Conservation (phyloP, 2,888 invertebrate species). For the Dynastes tityus region DNA sequence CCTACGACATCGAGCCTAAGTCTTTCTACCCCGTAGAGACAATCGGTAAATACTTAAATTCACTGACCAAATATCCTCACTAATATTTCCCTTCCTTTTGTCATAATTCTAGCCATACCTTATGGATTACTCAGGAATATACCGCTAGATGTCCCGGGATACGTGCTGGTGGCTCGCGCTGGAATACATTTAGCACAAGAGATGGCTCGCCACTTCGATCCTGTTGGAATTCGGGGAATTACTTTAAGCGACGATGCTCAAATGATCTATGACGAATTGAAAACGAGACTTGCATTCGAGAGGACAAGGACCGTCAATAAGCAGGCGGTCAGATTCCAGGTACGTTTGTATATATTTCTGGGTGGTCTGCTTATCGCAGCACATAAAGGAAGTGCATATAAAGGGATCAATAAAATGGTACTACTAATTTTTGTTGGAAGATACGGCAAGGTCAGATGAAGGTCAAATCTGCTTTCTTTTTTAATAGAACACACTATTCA, state of each 20-base stretch:
- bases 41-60: constrained; percentile 55
- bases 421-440: no score
- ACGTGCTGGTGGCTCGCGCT: constrained; percentile 58
- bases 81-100: not conserved
- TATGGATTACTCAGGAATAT: constrained; percentile 53
- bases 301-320: not conserved
- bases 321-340: constrained; percentile 1
- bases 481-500: no score
- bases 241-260: not conserved
- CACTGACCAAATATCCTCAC: no score
- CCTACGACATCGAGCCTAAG: constrained; percentile 53
- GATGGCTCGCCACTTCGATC: constrained; percentile 62
- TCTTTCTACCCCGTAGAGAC: constrained; percentile 55
- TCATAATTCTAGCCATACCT: constrained; percentile 57
- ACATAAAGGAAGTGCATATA: no score
- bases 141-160: constrained; percentile 57
- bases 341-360: not conserved
- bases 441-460: no score
- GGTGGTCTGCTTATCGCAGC: no score
- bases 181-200: constrained; percentile 61
- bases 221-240: constrained; percentile 52
- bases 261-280: not conserved
- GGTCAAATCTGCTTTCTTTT: no score
- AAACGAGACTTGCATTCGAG: not conserved
- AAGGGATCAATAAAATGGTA: no score